Base-by-base conservation (phyloP, 2,113 vertebrate species). In the Chaenogobius annularis region DNA sequence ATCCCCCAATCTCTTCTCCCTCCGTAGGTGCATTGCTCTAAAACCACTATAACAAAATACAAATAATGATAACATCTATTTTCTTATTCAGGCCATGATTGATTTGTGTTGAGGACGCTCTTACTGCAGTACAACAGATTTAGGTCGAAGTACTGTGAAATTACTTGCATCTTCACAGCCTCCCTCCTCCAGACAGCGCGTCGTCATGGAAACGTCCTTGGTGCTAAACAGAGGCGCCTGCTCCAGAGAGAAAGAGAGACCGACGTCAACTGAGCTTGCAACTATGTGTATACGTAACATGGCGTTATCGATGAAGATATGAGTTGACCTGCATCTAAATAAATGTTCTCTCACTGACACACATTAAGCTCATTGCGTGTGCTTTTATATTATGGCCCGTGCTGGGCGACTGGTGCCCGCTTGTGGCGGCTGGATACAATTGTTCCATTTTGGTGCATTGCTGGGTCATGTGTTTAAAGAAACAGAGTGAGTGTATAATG, bases 191-290 rank as follows among this genome's bases (percentile, higher is more conserved):
- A 77, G 82, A 81, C 73, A 68, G 70, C 71, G 2, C 44, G 87
- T 94, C 72, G 55, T 86, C 88, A 83, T 91, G 84, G 85, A 81
- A 92, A 93, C 92, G 77, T 82, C 85, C 78, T 10, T 78, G 78
- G 82, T 86, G 83, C 84, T 90, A 82, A 84, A 71, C 43, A 47
- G 58, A 82, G 82, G 83, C 66, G 66, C 2, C 7, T 46, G 37
- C 67, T 19, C 17, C 7, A 55, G 6, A n/a, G 58, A 37, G 35
- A n/a, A 4, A 64, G 65, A 56, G 73, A 79, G 73, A 80, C 66
- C 40, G 68, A 19, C n/a, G 48, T 3, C 2, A 3, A 13, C 69
- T 47, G 72, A 56, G 73, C 26, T 31, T 31, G 26, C 26, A 31
- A 4, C 26, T 31, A 65, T 37, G n/a, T 69, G 70, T 15, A 31